Evolutionary conservation across 2,113 vertebrate genomes (phyloP), one percentile per base, ranked within the genome.

Genomic region (Bubo bubo): DNA sequence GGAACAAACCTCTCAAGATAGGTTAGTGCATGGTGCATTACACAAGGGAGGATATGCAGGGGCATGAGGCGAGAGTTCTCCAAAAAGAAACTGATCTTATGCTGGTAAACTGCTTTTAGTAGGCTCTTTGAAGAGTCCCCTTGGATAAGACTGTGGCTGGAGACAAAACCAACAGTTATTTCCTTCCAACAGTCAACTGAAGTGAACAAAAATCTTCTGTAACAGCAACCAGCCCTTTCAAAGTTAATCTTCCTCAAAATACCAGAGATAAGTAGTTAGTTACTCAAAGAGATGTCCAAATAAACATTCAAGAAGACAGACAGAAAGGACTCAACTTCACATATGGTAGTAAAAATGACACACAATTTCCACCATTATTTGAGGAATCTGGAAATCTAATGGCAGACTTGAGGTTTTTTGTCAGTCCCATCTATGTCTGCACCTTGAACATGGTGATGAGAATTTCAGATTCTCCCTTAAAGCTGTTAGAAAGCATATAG

Each of bases 361-460:
- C 6, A 7, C 10, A 10, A 9, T 63, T 86, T 73, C 22, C 41
- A 43, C 30, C 12, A 4, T 72, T 35, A 63, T 41, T 37, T 75
- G n/a, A 24, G 12, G 37, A 35, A 45, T 49, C 45, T 11, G 20
- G 17, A 79, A 86, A 32, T 15, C 17, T 59, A 32, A 45, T 0
- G 2, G 32, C 45, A 66, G 8, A 22, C 55, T 64, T 30, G 39
- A 85, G 52, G 9, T 30, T 88, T 92, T 81, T 59, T 92, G 52
- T 10, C 23, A 16, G 17, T 49, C 32, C 11, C 0, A 0, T 70
- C 41, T 80, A 4, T 2, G 0, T 91, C 18, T 85, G 24, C 43
- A 59, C 22, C 34, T 76, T 68, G 39, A 60, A 49, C 10, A 34
- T 15, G 59, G 21, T 13, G 47, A 28, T 79, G n/a, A 34, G 9